Percentiles rank a stretch among this genome's conserved stretches.
These are phyloP conservation scores for Malurus splendens DNA, from an alignment of 2,797 vertebrate genomes.

Conservation along the genomic window DNA sequence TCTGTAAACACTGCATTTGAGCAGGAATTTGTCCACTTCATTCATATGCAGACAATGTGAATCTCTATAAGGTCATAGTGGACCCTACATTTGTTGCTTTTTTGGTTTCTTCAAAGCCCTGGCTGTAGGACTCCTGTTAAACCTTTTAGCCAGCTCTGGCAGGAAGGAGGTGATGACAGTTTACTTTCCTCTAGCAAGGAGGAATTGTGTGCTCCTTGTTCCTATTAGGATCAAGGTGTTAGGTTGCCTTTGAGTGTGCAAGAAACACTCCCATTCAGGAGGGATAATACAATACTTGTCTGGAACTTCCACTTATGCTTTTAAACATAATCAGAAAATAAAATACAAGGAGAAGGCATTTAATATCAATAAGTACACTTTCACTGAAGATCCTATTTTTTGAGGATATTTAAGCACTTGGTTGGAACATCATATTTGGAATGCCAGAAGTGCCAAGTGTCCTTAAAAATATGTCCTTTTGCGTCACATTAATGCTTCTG, in stretches of 20 bases:
- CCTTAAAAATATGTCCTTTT: background rate
- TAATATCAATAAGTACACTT: background rate
- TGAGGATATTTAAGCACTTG: background rate
- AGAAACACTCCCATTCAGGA: background rate
- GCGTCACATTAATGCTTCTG: background rate
- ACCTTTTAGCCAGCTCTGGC: background rate
- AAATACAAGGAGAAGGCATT: background rate
- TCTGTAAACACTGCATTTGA: background rate
- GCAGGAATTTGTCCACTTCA: background rate
- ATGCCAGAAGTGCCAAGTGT: background rate
- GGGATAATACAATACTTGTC: background rate
- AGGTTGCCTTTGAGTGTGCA: background rate
- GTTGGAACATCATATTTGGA: background rate
- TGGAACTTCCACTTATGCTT: background rate
- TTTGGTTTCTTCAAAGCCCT: background rate
- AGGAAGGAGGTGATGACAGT: background rate
- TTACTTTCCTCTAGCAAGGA: background rate
- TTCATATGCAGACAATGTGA: background rate
- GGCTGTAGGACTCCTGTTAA: background rate
- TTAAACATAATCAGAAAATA: background rate
- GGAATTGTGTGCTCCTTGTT: background rate
- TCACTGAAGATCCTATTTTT: background rate
- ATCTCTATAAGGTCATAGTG: background rate
- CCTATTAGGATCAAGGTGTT: background rate
- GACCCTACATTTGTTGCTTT: background rate